phyloP scores from a whole-genome alignment of 2,113 vertebrate genomes.

The zebrafish (Danio rerio) region DNA sequence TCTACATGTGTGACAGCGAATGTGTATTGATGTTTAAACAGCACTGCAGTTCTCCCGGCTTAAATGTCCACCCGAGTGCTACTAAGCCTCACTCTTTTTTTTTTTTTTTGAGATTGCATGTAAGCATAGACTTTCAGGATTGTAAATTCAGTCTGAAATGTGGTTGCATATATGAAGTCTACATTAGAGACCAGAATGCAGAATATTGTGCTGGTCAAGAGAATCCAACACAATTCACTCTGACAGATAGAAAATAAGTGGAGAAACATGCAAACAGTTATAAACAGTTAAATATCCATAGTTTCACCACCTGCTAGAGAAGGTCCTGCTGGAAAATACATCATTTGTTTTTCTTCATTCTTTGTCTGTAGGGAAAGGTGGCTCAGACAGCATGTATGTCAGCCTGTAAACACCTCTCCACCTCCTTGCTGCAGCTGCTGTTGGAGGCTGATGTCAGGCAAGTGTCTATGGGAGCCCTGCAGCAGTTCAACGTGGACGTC shows the following conservation, averaged over 20 bases:
- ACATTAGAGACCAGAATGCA: background rate
- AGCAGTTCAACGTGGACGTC: slow-evolving; percentile 94
- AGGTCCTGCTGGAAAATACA: background rate
- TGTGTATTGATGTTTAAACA: slow-evolving; percentile 24
- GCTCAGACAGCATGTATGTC: slow-evolving; percentile 99
- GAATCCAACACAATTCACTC: background rate
- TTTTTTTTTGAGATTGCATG: slow-evolving; percentile 1
- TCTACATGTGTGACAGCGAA: slow-evolving; percentile 21
- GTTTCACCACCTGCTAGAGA: slow-evolving; percentile 7
- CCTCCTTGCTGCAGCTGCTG: slow-evolving; percentile 90
- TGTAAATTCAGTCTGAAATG: background rate
- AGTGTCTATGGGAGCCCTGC: slow-evolving; percentile 91
- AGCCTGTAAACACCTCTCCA: slow-evolving; percentile 94
- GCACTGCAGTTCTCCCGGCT: background rate
- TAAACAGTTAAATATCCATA: background rate
- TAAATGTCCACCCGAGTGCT: slow-evolving; percentile 7
- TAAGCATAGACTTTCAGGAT: background rate
- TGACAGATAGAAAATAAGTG: background rate
- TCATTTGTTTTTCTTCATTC: background rate
- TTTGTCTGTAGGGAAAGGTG: slow-evolving; percentile 87
- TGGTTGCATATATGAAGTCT: background rate
- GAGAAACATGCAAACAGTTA: background rate
- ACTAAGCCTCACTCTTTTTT: background rate
- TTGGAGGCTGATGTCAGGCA: slow-evolving; percentile 91
- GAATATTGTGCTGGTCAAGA: too few relatives aligned